Percentiles rank a stretch among this genome's conserved stretches.
These are phyloP conservation scores for Pseudomyrmex flavicornis DNA, from an alignment of 1,140 invertebrate genomes.

Conservation along the genomic window DNA sequence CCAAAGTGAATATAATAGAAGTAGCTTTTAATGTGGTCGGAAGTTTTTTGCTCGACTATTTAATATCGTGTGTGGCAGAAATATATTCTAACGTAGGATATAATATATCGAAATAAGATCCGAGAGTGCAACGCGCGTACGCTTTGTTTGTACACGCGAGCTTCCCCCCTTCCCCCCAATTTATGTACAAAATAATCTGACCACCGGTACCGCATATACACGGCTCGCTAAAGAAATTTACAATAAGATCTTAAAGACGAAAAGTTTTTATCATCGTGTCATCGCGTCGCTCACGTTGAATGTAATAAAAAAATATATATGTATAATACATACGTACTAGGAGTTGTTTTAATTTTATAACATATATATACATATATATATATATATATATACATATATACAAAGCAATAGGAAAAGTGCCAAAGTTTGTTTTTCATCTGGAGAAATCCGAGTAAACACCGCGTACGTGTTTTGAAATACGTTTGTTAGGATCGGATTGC, in stretches of 20 bases:
- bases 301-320: background rate
- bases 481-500: background rate
- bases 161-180: too few species aligned
- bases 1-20: too few species aligned
- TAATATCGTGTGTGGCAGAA: too few species aligned
- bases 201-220: too few species aligned
- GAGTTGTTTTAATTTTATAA: constrained; percentile 3
- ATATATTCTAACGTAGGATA: too few species aligned
- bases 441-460: constrained; percentile 1
- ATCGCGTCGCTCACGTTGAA: constrained; percentile 11
- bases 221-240: background rate
- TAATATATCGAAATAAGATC: too few species aligned
- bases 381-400: background rate
- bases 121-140: too few species aligned
- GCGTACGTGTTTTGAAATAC: background rate
- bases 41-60: too few species aligned
- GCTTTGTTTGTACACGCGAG: too few species aligned
- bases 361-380: background rate
- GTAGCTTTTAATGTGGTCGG: too few species aligned
- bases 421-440: constrained; percentile 29
- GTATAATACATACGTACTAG: too few species aligned
- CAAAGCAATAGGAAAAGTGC: constrained; percentile 54
- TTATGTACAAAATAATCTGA: too few species aligned
- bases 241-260: background rate
- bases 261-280: constrained; percentile 27